Percentiles rank a stretch among this genome's conserved stretches.
phyloP scores from a whole-genome alignment of 2,113 vertebrate genomes.

The Podarcis cretensis region DNA sequence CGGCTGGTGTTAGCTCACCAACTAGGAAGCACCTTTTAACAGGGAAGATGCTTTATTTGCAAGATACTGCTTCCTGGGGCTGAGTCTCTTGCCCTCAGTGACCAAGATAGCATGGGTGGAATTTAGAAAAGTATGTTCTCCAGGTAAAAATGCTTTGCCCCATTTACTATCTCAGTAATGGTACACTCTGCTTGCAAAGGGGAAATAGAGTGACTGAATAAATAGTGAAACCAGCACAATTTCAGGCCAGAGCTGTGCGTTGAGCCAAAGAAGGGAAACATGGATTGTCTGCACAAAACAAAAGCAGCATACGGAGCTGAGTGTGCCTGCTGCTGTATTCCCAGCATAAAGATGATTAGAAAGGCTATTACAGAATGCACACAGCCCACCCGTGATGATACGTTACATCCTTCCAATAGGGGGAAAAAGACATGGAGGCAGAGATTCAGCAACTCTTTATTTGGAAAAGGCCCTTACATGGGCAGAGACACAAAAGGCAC shows the following conservation, averaged over 20 bases:
- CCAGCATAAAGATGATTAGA: neutral
- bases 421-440: neutral
- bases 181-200: neutral
- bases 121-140: neutral
- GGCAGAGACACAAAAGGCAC: conserved; percentile 60
- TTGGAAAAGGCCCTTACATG: conserved; percentile 39
- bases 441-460: conserved; percentile 40
- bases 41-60: neutral
- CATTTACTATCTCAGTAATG: neutral
- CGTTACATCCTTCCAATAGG: neutral
- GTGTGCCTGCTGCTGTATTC: neutral
- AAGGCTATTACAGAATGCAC: neutral
- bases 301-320: neutral
- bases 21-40: neutral
- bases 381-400: neutral
- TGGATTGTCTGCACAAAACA: neutral
- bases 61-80: neutral
- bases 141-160: neutral
- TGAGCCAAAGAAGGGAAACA: neutral
- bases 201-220: neutral
- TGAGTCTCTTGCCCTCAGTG: neutral
- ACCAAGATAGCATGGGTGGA: neutral
- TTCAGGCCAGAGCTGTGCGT: neutral
- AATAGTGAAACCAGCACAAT: neutral
- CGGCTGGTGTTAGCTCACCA: neutral